These are phyloP conservation scores for Camelus dromedarius DNA, from an alignment of 2,113 vertebrate genomes.

Conservation along the genomic window DNA sequence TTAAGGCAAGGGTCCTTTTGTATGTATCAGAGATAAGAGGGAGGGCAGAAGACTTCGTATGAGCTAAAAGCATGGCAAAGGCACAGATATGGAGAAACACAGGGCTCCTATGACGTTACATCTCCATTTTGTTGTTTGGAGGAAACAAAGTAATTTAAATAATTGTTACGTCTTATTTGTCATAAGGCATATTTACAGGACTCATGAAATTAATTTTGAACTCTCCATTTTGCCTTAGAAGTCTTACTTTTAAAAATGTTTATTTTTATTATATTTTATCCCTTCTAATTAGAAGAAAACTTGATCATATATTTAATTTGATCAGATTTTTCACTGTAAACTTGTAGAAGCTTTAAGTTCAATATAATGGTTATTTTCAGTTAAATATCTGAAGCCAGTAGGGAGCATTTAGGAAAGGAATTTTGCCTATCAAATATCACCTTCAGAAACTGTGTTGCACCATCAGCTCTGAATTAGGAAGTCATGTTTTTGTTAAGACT, in stretches of 20 bases:
- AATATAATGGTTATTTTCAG: not conserved
- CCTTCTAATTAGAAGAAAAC: slow-evolving; percentile 39
- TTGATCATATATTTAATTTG: not conserved
- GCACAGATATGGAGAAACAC: not conserved
- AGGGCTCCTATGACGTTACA: not conserved
- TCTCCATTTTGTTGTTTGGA: not conserved
- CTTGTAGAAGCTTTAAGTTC: not conserved
- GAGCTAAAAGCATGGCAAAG: not conserved
- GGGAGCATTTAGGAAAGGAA: not conserved
- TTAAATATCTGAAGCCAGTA: not conserved
- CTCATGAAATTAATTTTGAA: not conserved
- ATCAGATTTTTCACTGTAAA: not conserved
- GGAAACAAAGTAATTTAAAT: not conserved
- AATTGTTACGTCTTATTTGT: not conserved
- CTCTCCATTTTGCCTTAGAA: not conserved
- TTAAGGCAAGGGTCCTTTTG: not conserved
- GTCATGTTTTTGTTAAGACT: not conserved
- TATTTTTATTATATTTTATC: slow-evolving; percentile 43
- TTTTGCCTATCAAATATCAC: not conserved
- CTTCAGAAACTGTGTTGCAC: too few relatives aligned
- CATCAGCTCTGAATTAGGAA: not conserved
- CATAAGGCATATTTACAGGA: not conserved
- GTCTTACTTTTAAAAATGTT: not conserved
- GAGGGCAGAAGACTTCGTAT: not conserved
- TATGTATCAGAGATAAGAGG: not conserved